Evolutionary conservation across 2,797 vertebrate species (phyloP).

Genomic region (Limnodromus scolopaceus): DNA sequence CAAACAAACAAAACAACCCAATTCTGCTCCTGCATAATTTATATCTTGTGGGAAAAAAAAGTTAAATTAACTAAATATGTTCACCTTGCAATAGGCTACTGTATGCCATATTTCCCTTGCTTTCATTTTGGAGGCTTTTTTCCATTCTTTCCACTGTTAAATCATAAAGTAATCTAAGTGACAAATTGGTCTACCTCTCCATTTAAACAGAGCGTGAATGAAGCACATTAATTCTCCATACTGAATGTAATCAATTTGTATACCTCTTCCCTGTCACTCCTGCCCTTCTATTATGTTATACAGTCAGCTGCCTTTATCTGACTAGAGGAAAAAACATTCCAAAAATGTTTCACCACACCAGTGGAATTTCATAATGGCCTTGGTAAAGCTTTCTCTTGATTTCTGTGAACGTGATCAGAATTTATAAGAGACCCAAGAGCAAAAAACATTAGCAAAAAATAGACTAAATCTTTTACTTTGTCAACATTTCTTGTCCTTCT

Average conservation of each 20-base stretch:
- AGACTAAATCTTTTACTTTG: constrained; percentile 13
- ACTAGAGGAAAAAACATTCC: constrained; percentile 5
- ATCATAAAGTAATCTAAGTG: constrained; percentile 41
- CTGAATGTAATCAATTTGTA: background rate
- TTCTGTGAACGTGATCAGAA: background rate
- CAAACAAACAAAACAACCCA: background rate
- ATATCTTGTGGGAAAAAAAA: background rate
- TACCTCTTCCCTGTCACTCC: background rate
- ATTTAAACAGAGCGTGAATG: background rate
- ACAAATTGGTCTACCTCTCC: constrained; percentile 29
- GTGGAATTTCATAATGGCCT: background rate
- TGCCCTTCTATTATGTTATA: constrained; percentile 23
- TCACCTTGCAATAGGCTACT: background rate
- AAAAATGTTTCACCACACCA: background rate
- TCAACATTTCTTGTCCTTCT: background rate
- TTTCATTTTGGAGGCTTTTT: background rate
- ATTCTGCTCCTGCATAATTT: background rate
- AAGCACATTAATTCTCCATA: constrained; percentile 42
- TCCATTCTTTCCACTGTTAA: constrained; percentile 22
- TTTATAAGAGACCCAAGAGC: background rate
- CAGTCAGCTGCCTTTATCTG: constrained; percentile 15
- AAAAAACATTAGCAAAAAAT: background rate
- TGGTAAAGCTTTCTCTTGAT: background rate
- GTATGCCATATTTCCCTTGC: background rate
- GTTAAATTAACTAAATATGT: background rate